Percentiles rank a stretch among this genome's conserved stretches.
phyloP scores from a whole-genome alignment of 1,140 invertebrate species.

The Tetramorium simillimum region DNA sequence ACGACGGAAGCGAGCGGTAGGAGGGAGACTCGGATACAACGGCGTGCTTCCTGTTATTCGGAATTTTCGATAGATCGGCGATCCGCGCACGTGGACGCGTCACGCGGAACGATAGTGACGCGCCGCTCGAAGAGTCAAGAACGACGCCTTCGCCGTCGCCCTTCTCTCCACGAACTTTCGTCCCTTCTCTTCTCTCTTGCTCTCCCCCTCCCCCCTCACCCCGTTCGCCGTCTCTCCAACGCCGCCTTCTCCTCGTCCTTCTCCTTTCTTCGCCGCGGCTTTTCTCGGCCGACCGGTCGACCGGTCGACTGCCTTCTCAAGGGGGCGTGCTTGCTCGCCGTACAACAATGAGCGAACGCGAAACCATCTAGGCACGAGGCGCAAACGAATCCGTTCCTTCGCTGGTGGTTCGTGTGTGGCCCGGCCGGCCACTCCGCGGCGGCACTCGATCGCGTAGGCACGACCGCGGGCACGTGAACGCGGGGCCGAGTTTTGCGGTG shows the following conservation, averaged over 20 bases:
- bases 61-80: background rate
- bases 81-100: background rate
- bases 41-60: background rate
- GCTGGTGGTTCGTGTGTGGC: constrained; percentile 65
- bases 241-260: background rate
- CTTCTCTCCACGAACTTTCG: constrained; percentile 39
- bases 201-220: constrained; percentile 17
- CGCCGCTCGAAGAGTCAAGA: background rate
- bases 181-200: constrained; percentile 39
- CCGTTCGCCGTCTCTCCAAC: background rate
- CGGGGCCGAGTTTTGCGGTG: background rate
- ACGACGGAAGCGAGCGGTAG: background rate
- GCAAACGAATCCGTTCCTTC: constrained; percentile 66
- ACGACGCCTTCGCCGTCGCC: constrained; percentile 28
- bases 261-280: constrained; percentile 39
- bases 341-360: constrained; percentile 76
- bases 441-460: constrained; percentile 23
- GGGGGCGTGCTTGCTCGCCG: constrained; percentile 74
- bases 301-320: constrained; percentile 74
- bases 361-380: constrained; percentile 76
- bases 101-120: constrained; percentile 2
- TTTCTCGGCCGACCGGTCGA: constrained; percentile 63
- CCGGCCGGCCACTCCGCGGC: constrained; percentile 35
- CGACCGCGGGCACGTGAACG: constrained; percentile 21
- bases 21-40: constrained; percentile 25